Conservation (phyloP, 2,888 invertebrate genomes). For the Antheraea yamamai region DNA sequence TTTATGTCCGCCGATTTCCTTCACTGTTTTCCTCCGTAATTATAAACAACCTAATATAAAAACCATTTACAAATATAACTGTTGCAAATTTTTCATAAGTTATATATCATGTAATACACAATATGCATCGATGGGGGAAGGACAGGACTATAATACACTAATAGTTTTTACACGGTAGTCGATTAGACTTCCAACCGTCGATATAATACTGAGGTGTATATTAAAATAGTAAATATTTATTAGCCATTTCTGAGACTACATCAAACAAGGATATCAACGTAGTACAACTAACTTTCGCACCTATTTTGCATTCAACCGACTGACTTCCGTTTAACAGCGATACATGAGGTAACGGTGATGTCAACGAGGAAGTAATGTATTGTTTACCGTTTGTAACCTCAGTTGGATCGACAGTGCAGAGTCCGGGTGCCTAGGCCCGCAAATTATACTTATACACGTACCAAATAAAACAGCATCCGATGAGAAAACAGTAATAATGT, state of each 20-base stretch:
- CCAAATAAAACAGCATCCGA: not conserved
- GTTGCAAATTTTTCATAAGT: not conserved
- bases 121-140: not conserved
- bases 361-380: constrained; percentile 17
- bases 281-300: constrained; percentile 6
- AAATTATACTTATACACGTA: not conserved
- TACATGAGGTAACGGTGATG: constrained; percentile 15
- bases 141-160: too few species aligned
- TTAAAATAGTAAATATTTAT: not conserved
- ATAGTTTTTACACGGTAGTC: too few species aligned
- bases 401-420: not conserved
- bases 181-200: too few species aligned
- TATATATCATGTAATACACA: not conserved
- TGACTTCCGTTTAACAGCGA: constrained; percentile 11
- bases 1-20: not conserved
- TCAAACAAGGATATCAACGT: constrained; percentile 7
- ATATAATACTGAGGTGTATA: not conserved
- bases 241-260: not conserved
- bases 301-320: constrained; percentile 7
- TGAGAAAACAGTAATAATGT: not conserved
- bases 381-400: constrained; percentile 15
- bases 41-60: not conserved
- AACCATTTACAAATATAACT: not conserved
- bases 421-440: not conserved
- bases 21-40: not conserved